These are phyloP conservation scores for Tetramorium bicarinatum DNA, from an alignment of 2,888 invertebrate species.

Conservation along the genomic window DNA sequence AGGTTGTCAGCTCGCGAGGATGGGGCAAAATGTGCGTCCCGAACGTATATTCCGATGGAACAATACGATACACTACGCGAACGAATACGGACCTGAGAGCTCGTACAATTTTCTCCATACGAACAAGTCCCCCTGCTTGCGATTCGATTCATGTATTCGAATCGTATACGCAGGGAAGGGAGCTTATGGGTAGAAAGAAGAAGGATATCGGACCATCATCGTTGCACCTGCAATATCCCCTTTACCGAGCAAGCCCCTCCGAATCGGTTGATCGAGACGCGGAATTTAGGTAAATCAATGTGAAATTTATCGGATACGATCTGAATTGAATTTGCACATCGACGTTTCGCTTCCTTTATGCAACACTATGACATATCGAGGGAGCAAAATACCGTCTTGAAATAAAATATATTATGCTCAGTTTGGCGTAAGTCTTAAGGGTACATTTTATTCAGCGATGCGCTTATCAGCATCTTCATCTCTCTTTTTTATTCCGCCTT, in stretches of 20 bases:
- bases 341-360: background rate
- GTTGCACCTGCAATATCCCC: constrained; percentile 59
- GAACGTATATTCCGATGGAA: constrained; percentile 73
- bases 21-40: constrained; percentile 48
- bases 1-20: constrained; percentile 35
- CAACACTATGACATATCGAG: background rate
- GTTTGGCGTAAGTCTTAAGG: background rate
- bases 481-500: background rate
- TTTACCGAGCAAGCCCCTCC: constrained; percentile 11
- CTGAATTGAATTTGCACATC: constrained; percentile 20
- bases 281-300: constrained; percentile 40
- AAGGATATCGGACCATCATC: constrained; percentile 51
- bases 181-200: constrained; percentile 52
- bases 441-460: background rate
- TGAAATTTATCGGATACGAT: constrained; percentile 42
- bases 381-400: background rate
- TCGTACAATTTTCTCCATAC: constrained; percentile 65
- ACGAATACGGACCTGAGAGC: constrained; percentile 50
- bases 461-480: background rate
- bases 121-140: constrained; percentile 68
- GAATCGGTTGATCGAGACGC: constrained; percentile 32
- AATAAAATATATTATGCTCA: background rate
- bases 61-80: constrained; percentile 68
- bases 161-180: constrained; percentile 49
- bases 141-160: constrained; percentile 71